A percentile compares a stretch with the other conserved stretches of the same genome.
phyloP scores from a whole-genome alignment of 1,140 invertebrate genomes.

The Solenopsis invicta region DNA sequence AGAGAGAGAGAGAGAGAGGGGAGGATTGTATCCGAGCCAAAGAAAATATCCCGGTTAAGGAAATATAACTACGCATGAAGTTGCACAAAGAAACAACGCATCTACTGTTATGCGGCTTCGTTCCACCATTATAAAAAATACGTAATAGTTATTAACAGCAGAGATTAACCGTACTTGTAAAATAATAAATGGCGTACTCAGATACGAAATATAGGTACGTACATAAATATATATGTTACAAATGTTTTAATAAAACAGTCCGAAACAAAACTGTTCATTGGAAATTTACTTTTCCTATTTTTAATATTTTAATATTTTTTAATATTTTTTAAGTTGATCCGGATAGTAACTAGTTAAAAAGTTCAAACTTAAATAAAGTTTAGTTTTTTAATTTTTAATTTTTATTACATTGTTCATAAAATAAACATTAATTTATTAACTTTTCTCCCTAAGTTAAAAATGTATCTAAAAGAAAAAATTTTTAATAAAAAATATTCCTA shows the following conservation, averaged over 20 bases:
- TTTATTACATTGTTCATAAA: no score
- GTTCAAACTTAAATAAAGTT: no score
- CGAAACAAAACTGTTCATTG: not conserved
- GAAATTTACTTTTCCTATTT: not conserved
- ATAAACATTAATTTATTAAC: no score
- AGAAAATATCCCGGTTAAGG: constrained; percentile 18
- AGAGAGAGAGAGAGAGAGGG: constrained; percentile 1
- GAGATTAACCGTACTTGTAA: constrained; percentile 22
- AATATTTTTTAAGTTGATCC: not conserved
- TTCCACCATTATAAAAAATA: not conserved
- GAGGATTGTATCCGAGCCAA: constrained; percentile 47
- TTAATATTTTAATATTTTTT: no score
- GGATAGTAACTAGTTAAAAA: no score
- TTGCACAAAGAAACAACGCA: not conserved
- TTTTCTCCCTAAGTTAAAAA: no score
- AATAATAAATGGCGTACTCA: constrained; percentile 27
- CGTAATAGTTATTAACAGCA: constrained; percentile 8
- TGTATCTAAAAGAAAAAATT: no score
- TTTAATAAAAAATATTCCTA: no score
- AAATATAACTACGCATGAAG: not conserved
- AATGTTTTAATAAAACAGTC: constrained; percentile 30
- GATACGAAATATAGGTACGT: not conserved
- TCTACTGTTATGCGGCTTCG: not conserved
- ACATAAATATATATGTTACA: constrained; percentile 20
- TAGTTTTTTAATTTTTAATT: no score